Conservation (phyloP, 2,113 vertebrate genomes). For the Pandion haliaetus region DNA sequence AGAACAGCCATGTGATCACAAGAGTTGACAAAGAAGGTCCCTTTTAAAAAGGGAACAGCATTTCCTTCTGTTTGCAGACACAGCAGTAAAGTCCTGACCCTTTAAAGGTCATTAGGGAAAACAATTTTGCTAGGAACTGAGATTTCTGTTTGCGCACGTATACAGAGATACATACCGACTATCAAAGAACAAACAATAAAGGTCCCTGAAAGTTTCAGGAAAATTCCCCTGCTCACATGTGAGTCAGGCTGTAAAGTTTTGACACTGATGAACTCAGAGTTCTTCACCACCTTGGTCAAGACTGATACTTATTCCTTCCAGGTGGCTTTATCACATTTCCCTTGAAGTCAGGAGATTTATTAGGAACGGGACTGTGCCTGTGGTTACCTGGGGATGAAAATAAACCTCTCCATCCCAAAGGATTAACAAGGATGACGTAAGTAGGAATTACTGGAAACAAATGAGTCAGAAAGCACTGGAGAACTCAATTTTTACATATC, state of each 20-base stretch:
- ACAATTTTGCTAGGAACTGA: background rate
- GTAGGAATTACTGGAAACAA: background rate
- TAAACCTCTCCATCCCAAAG: background rate
- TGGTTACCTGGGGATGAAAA: slow-evolving; percentile 2
- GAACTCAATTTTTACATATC: background rate
- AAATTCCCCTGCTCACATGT: background rate
- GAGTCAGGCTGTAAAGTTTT: background rate
- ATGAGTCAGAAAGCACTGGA: background rate
- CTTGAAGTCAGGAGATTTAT: background rate
- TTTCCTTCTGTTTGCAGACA: background rate
- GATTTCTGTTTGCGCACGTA: background rate
- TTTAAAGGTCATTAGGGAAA: background rate
- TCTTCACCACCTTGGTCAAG: background rate
- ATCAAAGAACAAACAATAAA: background rate
- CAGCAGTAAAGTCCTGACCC: background rate
- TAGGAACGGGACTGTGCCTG: background rate
- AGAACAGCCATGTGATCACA: background rate
- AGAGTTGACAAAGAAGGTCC: background rate
- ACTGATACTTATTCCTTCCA: background rate
- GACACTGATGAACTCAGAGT: background rate
- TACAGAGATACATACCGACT: background rate
- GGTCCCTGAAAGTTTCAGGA: background rate
- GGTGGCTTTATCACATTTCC: background rate
- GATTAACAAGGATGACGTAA: background rate
- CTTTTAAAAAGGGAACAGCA: background rate